Evolutionary conservation across 2,797 vertebrate genomes (phyloP).

Genomic region (Rachycentron canadum): DNA sequence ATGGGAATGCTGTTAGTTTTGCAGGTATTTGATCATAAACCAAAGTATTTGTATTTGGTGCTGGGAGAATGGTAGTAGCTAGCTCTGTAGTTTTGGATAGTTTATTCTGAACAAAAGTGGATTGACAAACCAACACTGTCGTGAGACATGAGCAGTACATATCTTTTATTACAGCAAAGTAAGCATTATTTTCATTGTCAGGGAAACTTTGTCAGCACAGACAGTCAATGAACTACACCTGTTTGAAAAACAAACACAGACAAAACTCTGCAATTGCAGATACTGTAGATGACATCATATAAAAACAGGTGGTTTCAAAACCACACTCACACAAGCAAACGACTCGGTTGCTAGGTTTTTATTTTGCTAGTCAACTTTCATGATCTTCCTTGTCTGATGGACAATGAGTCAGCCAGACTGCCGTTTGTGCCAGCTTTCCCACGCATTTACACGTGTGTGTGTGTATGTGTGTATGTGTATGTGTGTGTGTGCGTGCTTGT

Average conservation of each 20-base stretch:
- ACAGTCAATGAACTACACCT: slow-evolving; percentile 17
- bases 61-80: too few species aligned
- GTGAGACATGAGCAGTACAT: too few species aligned
- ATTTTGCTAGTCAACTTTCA: slow-evolving; percentile 50
- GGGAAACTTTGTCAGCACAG: background rate
- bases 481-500: slow-evolving; percentile 5
- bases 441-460: slow-evolving; percentile 20
- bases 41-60: background rate
- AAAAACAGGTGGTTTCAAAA: slow-evolving; percentile 47
- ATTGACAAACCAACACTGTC: background rate
- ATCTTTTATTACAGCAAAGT: background rate
- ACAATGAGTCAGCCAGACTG: slow-evolving; percentile 65
- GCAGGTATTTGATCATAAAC: background rate
- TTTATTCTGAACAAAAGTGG: too few species aligned
- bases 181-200: background rate
- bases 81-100: too few species aligned
- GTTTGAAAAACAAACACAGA: background rate
- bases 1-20: background rate
- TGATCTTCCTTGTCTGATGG: slow-evolving; percentile 46
- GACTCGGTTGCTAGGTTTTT: slow-evolving; percentile 52
- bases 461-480: background rate
- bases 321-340: slow-evolving; percentile 6
- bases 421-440: slow-evolving; percentile 48
- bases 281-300: slow-evolving; percentile 51
- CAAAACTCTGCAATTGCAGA: background rate